These are phyloP conservation scores for Apotomis turbidana DNA, from an alignment of 2,888 invertebrate species.

Conservation along the genomic window DNA sequence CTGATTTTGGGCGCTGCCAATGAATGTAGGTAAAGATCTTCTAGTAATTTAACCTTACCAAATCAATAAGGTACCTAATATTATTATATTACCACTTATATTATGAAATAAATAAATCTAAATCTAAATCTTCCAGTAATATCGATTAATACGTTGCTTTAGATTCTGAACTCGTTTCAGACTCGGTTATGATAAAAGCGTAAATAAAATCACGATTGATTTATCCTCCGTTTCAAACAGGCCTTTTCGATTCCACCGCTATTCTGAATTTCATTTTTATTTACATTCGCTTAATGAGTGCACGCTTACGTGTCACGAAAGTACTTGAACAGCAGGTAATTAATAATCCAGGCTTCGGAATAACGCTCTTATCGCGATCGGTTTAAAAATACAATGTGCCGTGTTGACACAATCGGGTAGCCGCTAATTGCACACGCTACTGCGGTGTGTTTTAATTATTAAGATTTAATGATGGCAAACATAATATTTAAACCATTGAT, in stretches of 20 bases:
- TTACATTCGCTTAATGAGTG: background rate
- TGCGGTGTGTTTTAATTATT: background rate
- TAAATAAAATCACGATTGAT: too few relatives aligned
- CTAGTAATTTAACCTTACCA: too few relatives aligned
- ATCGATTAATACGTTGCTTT: too few relatives aligned
- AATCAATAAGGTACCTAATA: too few relatives aligned
- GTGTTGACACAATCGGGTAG: constrained; percentile 24
- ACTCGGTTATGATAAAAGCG: too few relatives aligned
- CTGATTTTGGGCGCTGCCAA: too few relatives aligned
- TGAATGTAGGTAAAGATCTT: too few relatives aligned
- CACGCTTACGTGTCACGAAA: background rate
- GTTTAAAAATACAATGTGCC: constrained; percentile 17
- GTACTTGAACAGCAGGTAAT: constrained; percentile 11
- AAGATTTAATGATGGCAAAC: background rate
- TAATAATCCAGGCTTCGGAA: constrained; percentile 22
- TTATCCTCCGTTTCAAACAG: background rate
- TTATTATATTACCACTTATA: too few relatives aligned
- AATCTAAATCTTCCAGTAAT: too few relatives aligned
- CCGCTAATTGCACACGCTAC: constrained; percentile 6
- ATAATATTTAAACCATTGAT: too few relatives aligned
- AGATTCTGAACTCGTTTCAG: too few relatives aligned
- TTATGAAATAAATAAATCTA: too few relatives aligned
- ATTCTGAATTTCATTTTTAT: background rate
- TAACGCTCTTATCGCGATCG: constrained; percentile 17
- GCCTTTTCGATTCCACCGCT: background rate